Evolutionary conservation across 2,113 vertebrate genomes (phyloP), one percentile per base, ranked within the genome.

Genomic region (Pogona vitticeps): DNA sequence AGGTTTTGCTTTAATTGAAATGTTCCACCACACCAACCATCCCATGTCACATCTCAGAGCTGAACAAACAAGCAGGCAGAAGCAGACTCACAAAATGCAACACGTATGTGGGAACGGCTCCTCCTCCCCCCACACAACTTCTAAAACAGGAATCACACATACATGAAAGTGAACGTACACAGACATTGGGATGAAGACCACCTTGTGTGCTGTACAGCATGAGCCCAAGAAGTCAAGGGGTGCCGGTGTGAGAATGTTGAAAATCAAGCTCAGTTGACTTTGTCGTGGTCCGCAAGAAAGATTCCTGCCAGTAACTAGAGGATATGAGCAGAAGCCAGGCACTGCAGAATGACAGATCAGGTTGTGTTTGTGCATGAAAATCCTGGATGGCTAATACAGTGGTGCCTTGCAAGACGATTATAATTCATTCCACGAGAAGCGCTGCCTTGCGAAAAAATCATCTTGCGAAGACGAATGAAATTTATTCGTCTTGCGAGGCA

Each of bases 11-110:
- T 83, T 94, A 93, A 94, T 95, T 52, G 40, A 87, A 90, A 3
- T 80, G 85, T 85, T 93, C 91, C 0, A 3, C 82, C 89, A 36
- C 76, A 90, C 84, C 91, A 87, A 73, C 0, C 73, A 70, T 88
- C 86, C 76, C 58, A 9, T 84, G 76, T 88, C 92, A 93, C 92
- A 94, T 90, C 0, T 0, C 46, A 89, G 2, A 23, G 88, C 83
- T 82, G 88, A 87, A 88, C 86, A 93, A 88, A 88, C 88, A 91
- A 42, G 79, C 85, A 94, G 90, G 84, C 77, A 90, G 88, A 87
- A 0, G 7, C 73, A 88, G 87, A 93, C 71, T 85, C 78, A 63
- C 20, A 63, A 17, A 42, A 38, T 63, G 91, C 6, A 86, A 94
- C 86, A 93, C 91, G 86, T 85, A 83, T 76, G 84, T 90, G 36